Conservation (phyloP, 1,140 invertebrate species). For the Drosophila quadrilineata region DNA sequence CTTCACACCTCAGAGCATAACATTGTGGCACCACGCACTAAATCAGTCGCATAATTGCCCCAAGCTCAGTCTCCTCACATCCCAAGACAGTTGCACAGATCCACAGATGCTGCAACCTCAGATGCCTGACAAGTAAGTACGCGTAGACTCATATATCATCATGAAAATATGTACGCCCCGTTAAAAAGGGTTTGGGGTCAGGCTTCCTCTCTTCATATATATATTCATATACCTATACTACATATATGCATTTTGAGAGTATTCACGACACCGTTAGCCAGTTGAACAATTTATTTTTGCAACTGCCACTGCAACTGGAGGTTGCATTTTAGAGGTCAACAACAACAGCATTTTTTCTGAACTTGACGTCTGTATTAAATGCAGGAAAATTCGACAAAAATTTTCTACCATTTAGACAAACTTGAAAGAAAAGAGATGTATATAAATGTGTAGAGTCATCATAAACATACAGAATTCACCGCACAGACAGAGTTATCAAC, state of each 20-base stretch:
- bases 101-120: no score
- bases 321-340: conserved; percentile 66
- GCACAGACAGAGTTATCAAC: conserved; percentile 8
- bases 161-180: conserved; percentile 68
- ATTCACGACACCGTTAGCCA: conserved; percentile 59
- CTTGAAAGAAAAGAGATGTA: no score
- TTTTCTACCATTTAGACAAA: conserved; percentile 13
- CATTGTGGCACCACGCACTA: conserved; percentile 60
- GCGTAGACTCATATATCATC: conserved; percentile 53
- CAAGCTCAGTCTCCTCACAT: not conserved
- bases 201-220: conserved; percentile 1
- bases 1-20: conserved; percentile 58
- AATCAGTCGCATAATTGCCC: conserved; percentile 75
- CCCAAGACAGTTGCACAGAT: no score
- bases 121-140: no score
- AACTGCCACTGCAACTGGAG: conserved; percentile 39
- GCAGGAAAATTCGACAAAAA: conserved; percentile 48
- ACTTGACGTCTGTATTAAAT: not conserved
- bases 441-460: conserved; percentile 8
- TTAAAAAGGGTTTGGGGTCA: conserved; percentile 21
- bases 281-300: conserved; percentile 35
- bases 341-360: conserved; percentile 54
- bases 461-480: conserved; percentile 4
- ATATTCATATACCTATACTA: no score
- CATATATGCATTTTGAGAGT: not conserved